Evolutionary conservation across 2,113 vertebrate genomes (phyloP).

Genomic region (Chloropsis hardwickii): DNA sequence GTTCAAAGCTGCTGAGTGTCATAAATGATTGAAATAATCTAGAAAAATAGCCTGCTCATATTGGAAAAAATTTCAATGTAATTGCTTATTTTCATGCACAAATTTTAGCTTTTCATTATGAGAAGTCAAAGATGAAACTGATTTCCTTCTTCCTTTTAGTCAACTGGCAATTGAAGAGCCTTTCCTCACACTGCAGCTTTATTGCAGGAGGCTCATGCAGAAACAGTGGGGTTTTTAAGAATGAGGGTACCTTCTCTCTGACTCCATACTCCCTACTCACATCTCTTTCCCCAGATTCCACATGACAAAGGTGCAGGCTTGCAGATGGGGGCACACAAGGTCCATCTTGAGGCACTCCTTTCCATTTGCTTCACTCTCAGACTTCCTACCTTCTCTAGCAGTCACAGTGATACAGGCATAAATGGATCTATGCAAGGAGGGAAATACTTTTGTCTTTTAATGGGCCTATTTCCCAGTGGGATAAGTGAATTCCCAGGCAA

Average conservation of each 20-base stretch:
- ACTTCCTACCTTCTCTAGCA: not conserved
- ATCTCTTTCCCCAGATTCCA: not conserved
- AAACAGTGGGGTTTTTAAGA: rapidly evolving
- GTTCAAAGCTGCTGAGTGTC: not conserved
- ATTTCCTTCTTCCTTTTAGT: not conserved
- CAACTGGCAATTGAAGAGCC: not conserved
- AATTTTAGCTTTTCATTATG: not conserved
- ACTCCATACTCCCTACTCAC: not conserved
- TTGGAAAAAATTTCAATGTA: not conserved
- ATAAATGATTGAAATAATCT: not conserved
- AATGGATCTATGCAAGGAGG: not conserved
- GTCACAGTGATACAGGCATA: rapidly evolving
- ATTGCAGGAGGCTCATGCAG: not conserved
- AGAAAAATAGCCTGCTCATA: not conserved
- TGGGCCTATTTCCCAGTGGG: not conserved
- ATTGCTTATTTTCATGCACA: not conserved
- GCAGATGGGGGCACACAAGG: not conserved
- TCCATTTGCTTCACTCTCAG: not conserved
- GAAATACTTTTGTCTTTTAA: not conserved
- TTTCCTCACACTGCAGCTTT: not conserved
- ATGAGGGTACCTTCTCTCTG: not conserved
- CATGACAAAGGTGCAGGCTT: not conserved
- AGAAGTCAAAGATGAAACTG: not conserved
- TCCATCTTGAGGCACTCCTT: not conserved
- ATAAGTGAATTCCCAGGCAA: not conserved